Conservation (phyloP, 2,113 vertebrate species). For the Oostethus manadensis region DNA sequence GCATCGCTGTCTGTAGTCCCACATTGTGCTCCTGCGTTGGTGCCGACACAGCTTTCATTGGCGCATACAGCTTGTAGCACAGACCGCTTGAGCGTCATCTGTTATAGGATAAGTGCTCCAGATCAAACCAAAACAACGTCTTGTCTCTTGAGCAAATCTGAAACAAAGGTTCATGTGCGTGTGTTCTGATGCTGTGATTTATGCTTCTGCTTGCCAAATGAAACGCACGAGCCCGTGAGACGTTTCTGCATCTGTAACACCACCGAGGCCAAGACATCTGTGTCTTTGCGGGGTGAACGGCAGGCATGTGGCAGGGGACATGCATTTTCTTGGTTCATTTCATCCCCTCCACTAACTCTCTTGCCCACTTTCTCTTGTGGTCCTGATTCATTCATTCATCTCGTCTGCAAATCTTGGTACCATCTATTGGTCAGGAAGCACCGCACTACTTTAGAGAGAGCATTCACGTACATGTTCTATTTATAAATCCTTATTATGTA, state of each 20-base stretch:
- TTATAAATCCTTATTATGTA: conserved; percentile 61
- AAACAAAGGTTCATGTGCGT: conserved; percentile 38
- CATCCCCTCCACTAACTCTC: conserved; percentile 16
- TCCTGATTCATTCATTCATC: conserved; percentile 40
- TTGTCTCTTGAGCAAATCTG: conserved; percentile 36
- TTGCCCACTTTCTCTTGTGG: conserved; percentile 2
- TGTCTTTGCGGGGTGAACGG: conserved; percentile 39
- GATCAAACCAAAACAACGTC: conserved; percentile 32
- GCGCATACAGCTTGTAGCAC: conserved; percentile 21
- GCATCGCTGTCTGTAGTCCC: conserved; percentile 12
- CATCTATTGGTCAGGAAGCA: conserved; percentile 41
- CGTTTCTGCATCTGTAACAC: conserved; percentile 38
- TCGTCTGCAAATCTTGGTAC: conserved; percentile 43
- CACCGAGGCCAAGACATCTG: conserved; percentile 23
- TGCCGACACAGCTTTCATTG: conserved; percentile 11
- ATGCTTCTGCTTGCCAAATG: conserved; percentile 39
- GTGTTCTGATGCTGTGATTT: conserved; percentile 33
- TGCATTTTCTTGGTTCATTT: conserved; percentile 53
- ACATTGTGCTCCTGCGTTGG: conserved; percentile 7
- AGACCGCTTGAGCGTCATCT: conserved; percentile 19
- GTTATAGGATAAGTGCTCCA: conserved; percentile 28
- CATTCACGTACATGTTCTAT: conserved; percentile 38
- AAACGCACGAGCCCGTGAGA: conserved; percentile 36
- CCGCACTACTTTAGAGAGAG: conserved; percentile 43
- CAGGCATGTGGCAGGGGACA: conserved; percentile 45